These are phyloP conservation scores for Pseudotriccus pelzelni DNA, from an alignment of 2,797 vertebrate species.

Conservation along the genomic window DNA sequence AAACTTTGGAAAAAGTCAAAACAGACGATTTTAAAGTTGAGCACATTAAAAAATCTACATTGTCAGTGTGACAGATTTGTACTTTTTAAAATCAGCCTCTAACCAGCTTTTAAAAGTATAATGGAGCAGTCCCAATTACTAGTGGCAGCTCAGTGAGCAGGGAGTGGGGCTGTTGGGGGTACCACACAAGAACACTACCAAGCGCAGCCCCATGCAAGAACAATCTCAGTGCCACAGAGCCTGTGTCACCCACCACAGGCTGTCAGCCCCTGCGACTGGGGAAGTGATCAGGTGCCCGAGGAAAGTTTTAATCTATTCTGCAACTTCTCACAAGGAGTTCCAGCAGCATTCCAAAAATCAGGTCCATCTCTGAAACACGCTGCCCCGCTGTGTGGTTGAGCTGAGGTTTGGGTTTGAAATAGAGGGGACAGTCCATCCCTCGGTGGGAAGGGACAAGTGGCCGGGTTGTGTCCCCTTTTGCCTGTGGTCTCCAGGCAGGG, in stretches of 20 bases:
- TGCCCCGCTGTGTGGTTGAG: rapidly evolving
- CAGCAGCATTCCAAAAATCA: not conserved
- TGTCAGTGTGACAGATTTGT: not conserved
- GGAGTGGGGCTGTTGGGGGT: not conserved
- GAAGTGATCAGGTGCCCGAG: rapidly evolving
- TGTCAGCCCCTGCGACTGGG: not conserved
- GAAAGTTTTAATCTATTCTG: not conserved
- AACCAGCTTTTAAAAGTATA: not conserved
- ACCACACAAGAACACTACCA: not conserved
- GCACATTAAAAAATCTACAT: not conserved
- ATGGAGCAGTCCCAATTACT: not conserved
- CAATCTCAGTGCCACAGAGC: rapidly evolving
- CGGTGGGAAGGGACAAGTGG: rapidly evolving
- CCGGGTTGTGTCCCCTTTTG: rapidly evolving
- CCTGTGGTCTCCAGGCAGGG: not conserved
- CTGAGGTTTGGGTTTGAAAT: not conserved
- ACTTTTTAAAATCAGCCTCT: constrained; percentile 22
- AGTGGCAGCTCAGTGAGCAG: not conserved
- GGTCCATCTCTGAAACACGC: not conserved
- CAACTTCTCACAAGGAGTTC: not conserved
- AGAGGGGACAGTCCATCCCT: not conserved
- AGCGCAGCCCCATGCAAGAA: not conserved
- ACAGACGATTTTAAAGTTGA: not conserved
- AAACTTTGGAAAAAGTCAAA: constrained; percentile 46
- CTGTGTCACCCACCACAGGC: rapidly evolving